Percentiles rank a stretch among this genome's conserved stretches.
Evolutionary conservation across 1,140 invertebrate species (phyloP).

Genomic region (Drosophila jambulina): DNA sequence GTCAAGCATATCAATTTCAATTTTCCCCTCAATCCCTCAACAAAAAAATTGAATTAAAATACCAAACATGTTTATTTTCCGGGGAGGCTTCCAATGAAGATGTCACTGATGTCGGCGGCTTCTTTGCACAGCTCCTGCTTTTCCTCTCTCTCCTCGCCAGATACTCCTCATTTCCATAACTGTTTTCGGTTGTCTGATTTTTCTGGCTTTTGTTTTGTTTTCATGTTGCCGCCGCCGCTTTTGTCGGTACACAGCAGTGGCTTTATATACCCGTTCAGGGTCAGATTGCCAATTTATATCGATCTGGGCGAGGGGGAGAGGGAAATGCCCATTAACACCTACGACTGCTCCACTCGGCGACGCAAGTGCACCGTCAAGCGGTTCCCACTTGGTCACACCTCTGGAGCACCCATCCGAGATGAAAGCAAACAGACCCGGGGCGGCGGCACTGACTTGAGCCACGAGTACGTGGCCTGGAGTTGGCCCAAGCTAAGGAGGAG

Average conservation of each 20-base stretch:
- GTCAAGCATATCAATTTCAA: conserved; percentile 50
- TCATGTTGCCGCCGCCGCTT: conserved; percentile 53
- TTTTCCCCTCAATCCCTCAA: conserved; percentile 12
- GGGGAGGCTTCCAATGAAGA: conserved; percentile 23
- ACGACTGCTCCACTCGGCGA: conserved; percentile 23
- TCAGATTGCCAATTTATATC: conserved; percentile 76
- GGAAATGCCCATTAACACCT: conserved; percentile 59
- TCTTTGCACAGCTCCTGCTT: conserved; percentile 28
- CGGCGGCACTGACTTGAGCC: conserved; percentile 27
- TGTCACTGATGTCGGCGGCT: conserved; percentile 36
- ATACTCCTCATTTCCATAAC: conserved; percentile 71
- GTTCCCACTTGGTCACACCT: conserved; percentile 53
- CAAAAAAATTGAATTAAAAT: conserved; percentile 74
- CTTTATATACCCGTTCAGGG: conserved; percentile 48
- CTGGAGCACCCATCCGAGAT: conserved; percentile 48
- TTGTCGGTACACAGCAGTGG: conserved; percentile 8
- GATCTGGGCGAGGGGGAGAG: conserved; percentile 33
- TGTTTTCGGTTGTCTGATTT: conserved; percentile 62
- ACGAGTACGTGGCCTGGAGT: conserved; percentile 43
- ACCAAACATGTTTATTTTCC: conserved; percentile 55
- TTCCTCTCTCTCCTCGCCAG: conserved; percentile 11
- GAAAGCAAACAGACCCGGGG: conserved; percentile 40
- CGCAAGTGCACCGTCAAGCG: conserved; percentile 42
- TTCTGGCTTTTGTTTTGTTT: conserved; percentile 26
- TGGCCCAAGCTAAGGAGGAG: conserved; percentile 33